Conservation (phyloP, 1,140 invertebrate species). For the Cylas formicarius region DNA sequence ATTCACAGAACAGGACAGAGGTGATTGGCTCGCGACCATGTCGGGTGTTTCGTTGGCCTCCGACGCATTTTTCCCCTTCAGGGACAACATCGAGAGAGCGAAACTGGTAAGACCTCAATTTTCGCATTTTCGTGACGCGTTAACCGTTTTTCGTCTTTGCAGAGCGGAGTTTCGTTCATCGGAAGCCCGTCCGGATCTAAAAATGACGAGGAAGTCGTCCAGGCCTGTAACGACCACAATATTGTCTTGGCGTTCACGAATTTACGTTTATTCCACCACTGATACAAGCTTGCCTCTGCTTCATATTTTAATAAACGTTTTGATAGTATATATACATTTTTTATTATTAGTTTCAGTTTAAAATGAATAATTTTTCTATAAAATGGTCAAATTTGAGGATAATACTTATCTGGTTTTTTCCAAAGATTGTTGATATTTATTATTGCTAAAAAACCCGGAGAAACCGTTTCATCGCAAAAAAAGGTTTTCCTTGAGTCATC, state of each 20-base stretch:
- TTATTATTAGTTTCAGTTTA: too few relatives aligned
- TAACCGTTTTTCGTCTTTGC: conserved; percentile 40
- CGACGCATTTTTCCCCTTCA: conserved; percentile 97
- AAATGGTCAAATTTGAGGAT: too few relatives aligned
- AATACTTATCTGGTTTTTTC: too few relatives aligned
- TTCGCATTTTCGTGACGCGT: conserved; percentile 5
- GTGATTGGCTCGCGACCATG: conserved; percentile 73
- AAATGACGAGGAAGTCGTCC: conserved; percentile 85
- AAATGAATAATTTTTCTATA: too few relatives aligned
- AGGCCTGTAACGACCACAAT: conserved; percentile 87
- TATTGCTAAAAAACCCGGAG: too few relatives aligned
- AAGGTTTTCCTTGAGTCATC: too few relatives aligned
- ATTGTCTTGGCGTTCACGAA: conserved; percentile 88
- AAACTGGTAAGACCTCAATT: conserved; percentile 58
- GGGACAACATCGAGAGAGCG: conserved; percentile 95
- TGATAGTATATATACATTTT: too few relatives aligned
- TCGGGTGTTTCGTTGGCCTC: conserved; percentile 88
- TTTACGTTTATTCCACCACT: conserved; percentile 93
- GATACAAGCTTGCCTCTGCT: too few relatives aligned
- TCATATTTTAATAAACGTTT: too few relatives aligned
- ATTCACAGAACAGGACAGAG: conserved; percentile 61
- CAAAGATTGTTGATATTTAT: too few relatives aligned
- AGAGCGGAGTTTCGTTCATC: conserved; percentile 93
- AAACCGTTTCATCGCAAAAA: too few relatives aligned
- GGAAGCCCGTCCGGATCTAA: conserved; percentile 89